phyloP scores from a whole-genome alignment of 2,113 vertebrate genomes.

The Orcinus orca region DNA sequence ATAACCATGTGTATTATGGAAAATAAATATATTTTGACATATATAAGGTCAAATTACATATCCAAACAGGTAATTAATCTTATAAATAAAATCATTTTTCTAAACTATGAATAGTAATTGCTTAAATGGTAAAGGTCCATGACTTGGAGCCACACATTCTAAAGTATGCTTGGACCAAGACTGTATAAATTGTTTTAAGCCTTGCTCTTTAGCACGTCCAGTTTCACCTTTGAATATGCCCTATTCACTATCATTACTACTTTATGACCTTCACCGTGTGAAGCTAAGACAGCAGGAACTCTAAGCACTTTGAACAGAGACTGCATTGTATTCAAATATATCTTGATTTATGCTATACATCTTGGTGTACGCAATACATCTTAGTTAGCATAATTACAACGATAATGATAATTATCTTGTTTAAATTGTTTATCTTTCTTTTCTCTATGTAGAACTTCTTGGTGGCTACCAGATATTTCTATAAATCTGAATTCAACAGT shows the following conservation, averaged over 20 bases:
- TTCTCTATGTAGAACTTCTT: background rate
- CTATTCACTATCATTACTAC: background rate
- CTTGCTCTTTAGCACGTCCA: background rate
- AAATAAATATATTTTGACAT: background rate
- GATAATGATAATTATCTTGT: background rate
- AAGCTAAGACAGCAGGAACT: background rate
- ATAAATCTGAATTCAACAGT: background rate
- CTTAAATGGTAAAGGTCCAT: background rate
- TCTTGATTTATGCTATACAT: background rate
- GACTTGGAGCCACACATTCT: background rate
- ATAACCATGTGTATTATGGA: background rate
- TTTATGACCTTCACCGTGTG: background rate
- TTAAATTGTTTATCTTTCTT: conserved; percentile 12
- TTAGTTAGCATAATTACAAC: background rate
- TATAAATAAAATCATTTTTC: background rate
- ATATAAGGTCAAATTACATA: background rate
- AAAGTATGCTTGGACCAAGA: background rate
- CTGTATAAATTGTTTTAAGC: background rate
- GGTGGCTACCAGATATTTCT: background rate
- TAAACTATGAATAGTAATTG: background rate
- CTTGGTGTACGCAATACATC: background rate
- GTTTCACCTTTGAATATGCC: background rate
- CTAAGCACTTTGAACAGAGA: background rate
- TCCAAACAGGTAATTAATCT: background rate
- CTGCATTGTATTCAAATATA: background rate